Percentiles rank a stretch among this genome's conserved stretches.
These are phyloP conservation scores for Otolemur garnettii DNA, from an alignment of 2,113 vertebrate species.

Conservation along the genomic window DNA sequence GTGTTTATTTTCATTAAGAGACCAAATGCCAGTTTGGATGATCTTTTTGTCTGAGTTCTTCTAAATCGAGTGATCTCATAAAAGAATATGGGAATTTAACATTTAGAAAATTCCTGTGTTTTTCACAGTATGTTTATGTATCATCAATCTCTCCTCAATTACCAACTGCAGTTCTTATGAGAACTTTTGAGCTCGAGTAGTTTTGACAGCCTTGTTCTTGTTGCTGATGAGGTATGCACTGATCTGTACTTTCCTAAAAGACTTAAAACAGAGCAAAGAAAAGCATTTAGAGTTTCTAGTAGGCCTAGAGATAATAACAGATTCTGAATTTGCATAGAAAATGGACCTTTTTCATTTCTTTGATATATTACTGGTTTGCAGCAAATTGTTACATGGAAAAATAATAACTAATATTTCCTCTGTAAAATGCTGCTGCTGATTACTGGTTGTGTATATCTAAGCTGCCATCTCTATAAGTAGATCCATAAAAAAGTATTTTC, in stretches of 20 bases:
- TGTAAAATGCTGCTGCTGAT: not conserved
- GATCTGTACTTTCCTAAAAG: not conserved
- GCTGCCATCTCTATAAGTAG: not conserved
- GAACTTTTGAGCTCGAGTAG: not conserved
- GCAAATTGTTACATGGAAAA: not conserved
- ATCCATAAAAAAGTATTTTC: not conserved
- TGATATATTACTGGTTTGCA: not conserved
- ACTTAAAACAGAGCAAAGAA: conserved; percentile 32
- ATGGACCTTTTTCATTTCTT: not conserved
- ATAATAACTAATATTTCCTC: not conserved
- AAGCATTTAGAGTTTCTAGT: not conserved
- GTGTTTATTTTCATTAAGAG: not conserved
- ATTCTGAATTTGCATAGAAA: not conserved
- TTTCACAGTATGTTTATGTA: not conserved
- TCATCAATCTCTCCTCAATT: not conserved
- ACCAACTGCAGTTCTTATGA: not conserved
- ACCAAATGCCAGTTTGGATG: not conserved
- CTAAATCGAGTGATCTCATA: too few relatives aligned
- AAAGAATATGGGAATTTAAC: not conserved
- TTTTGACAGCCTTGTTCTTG: not conserved
- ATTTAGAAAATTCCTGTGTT: not conserved
- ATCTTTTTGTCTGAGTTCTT: not conserved
- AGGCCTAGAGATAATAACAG: not conserved
- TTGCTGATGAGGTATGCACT: not conserved
- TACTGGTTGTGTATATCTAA: not conserved